phyloP scores from a whole-genome alignment of 2,113 vertebrate species.

The Boulengeromyrus knoepffleri region DNA sequence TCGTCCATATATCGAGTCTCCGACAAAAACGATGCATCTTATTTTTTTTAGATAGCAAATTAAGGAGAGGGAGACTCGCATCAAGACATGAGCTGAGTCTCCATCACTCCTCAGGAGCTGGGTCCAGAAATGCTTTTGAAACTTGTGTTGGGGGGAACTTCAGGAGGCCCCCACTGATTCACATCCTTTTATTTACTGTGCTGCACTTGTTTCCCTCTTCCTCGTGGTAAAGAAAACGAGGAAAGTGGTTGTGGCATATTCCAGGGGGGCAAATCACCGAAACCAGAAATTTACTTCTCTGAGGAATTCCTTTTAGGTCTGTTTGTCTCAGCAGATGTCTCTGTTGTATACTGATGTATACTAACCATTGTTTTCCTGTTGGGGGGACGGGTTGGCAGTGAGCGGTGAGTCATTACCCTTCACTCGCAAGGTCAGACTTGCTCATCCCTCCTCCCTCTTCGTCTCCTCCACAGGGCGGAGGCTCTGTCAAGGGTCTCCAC shows the following conservation, averaged over 20 bases:
- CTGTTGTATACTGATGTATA: neutral
- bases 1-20: no score
- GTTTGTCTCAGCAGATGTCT: neutral
- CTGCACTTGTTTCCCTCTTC: neutral
- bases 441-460: neutral
- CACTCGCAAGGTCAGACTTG: neutral
- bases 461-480: constrained; percentile 49
- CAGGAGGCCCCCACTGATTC: neutral
- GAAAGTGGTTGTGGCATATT: neutral
- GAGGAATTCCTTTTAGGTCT: neutral
- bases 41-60: neutral
- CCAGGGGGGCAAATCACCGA: neutral
- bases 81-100: neutral
- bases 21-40: neutral
- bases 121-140: neutral
- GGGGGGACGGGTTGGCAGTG: neutral
- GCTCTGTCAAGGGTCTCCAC: constrained; percentile 73
- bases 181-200: neutral
- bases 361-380: neutral
- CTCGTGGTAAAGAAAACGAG: neutral
- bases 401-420: neutral
- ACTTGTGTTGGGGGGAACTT: neutral
- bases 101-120: neutral
- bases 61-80: neutral
- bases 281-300: neutral